Percentiles rank a stretch among this genome's conserved stretches.
Conservation (phyloP, 2,797 vertebrate genomes). For the Aselliscus stoliczkanus region DNA sequence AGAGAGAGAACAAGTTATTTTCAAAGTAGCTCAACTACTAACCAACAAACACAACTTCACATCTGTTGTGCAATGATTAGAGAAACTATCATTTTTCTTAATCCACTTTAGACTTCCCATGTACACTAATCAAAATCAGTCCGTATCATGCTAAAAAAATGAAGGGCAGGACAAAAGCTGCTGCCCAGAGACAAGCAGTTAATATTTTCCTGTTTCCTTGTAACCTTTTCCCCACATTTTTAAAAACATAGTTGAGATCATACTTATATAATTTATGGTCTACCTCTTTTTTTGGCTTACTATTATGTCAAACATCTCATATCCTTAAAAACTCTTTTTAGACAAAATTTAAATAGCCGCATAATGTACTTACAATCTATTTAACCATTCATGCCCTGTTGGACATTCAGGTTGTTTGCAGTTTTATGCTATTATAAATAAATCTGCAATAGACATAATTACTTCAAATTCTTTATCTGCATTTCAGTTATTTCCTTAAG, state of each 20-base stretch:
- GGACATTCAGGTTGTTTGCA: background rate
- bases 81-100: background rate
- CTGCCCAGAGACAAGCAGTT: background rate
- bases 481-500: background rate
- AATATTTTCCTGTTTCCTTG: background rate
- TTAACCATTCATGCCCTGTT: background rate
- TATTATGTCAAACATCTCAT: background rate
- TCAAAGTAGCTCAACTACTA: background rate
- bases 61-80: background rate
- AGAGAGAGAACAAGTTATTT: background rate
- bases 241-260: conserved; percentile 50
- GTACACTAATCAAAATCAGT: background rate
- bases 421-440: background rate
- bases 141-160: background rate
- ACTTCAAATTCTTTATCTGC: conserved; percentile 4
- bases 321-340: conserved; percentile 31
- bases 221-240: background rate
- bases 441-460: background rate
- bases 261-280: conserved; percentile 39
- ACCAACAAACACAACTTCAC: background rate
- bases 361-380: background rate
- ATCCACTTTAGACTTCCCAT: background rate
- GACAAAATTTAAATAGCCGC: background rate
- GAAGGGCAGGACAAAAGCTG: background rate
- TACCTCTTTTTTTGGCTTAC: conserved; percentile 3